These are phyloP conservation scores for Graptemys geographica DNA, from an alignment of 2,797 vertebrate species.

Conservation along the genomic window DNA sequence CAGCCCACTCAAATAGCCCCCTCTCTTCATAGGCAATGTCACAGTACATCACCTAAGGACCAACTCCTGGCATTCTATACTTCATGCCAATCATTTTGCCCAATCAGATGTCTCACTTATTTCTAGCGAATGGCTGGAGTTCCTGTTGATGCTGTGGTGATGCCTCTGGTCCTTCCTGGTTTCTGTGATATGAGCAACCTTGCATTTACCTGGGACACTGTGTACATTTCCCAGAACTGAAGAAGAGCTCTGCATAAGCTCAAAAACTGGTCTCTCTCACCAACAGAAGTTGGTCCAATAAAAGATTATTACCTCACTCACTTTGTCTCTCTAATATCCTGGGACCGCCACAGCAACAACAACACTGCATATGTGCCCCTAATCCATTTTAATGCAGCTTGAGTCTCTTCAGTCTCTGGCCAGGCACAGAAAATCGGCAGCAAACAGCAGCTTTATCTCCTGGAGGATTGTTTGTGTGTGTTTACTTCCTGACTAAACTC, in stretches of 20 bases:
- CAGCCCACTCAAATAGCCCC: not conserved
- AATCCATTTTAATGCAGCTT: not conserved
- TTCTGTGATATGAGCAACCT: not conserved
- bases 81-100: not conserved
- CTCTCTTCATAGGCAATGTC: not conserved
- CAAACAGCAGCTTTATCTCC: not conserved
- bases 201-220: not conserved
- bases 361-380: not conserved
- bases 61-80: not conserved
- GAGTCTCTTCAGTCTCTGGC: not conserved
- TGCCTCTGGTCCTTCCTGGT: not conserved
- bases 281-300: not conserved
- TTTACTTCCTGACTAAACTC: not conserved
- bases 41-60: not conserved
- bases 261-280: not conserved
- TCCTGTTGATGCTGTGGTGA: not conserved
- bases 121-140: not conserved
- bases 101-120: not conserved
- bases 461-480: not conserved
- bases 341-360: not conserved
- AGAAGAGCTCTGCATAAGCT: not conserved
- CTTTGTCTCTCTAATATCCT: not conserved
- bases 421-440: not conserved
- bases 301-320: not conserved
- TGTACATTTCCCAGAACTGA: not conserved